Evolutionary conservation across 2,113 vertebrate species (phyloP).

Genomic region (Scomber colias): DNA sequence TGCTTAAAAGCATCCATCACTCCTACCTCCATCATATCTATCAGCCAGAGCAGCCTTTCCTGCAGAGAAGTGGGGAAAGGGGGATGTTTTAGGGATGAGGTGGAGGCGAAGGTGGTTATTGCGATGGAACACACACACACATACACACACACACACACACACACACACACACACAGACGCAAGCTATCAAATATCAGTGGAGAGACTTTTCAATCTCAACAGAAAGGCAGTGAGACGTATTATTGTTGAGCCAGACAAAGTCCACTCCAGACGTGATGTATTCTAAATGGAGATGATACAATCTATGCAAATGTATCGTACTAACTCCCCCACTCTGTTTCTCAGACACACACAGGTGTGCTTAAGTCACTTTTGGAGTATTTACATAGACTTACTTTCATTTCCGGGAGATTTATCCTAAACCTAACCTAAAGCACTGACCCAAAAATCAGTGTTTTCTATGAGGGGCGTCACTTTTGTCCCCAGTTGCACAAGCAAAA

Average conservation of each 20-base stretch:
- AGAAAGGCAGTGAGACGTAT: slow-evolving; percentile 37
- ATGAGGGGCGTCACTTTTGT: too few species aligned
- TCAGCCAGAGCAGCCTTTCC: slow-evolving; percentile 97
- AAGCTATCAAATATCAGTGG: slow-evolving; percentile 31
- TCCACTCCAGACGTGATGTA: slow-evolving; percentile 13
- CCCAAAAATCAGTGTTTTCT: too few species aligned
- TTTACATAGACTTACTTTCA: too few species aligned
- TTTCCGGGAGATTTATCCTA: too few species aligned
- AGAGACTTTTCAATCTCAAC: slow-evolving; percentile 35
- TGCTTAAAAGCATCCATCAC: slow-evolving; percentile 44
- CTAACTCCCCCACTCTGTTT: neutral
- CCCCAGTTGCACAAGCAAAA: neutral
- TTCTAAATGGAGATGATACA: slow-evolving; percentile 20
- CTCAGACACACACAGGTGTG: slow-evolving; percentile 5
- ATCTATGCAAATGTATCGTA: slow-evolving; percentile 32
- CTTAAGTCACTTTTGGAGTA: too few species aligned
- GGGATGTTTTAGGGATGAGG: slow-evolving; percentile 2
- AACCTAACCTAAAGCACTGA: too few species aligned
- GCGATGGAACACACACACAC: slow-evolving; percentile 49
- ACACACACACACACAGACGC: slow-evolving; percentile 50
- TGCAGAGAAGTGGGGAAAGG: slow-evolving; percentile 59
- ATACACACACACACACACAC: slow-evolving; percentile 4
- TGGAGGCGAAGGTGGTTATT: slow-evolving; percentile 1
- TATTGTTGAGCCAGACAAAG: slow-evolving; percentile 20
- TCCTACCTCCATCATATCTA: slow-evolving; percentile 99